Conservation (phyloP, 2,888 invertebrate genomes). For the Atrina japonica region DNA sequence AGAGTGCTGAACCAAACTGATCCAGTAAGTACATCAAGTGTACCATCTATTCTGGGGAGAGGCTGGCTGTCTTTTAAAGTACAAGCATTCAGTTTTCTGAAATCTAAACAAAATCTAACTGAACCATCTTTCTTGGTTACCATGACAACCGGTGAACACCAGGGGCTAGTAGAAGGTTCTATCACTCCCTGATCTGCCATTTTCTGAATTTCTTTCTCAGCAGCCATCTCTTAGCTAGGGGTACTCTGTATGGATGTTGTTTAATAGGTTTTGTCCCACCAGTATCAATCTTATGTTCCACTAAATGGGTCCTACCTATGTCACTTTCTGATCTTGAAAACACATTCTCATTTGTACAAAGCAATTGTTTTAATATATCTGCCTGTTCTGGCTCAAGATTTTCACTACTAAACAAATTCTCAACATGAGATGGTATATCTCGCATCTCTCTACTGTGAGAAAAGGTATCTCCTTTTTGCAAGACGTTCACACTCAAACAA, state of each 20-base stretch:
- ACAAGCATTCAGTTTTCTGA: slow-evolving; percentile 19
- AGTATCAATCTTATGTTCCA: slow-evolving; percentile 30
- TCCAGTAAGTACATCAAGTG: slow-evolving; percentile 18
- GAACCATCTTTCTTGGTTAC: slow-evolving; percentile 34
- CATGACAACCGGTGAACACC: slow-evolving; percentile 34
- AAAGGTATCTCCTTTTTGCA: too few species aligned
- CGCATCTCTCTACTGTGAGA: too few species aligned
- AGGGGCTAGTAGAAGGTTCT: slow-evolving; percentile 28
- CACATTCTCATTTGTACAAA: slow-evolving; percentile 12
- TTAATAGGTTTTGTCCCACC: slow-evolving; percentile 28
- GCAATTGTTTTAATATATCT: slow-evolving; percentile 5
- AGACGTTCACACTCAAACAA: too few species aligned
- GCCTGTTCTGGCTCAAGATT: too few species aligned
- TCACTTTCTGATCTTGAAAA: slow-evolving; percentile 27
- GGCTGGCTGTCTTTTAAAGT: slow-evolving; percentile 33
- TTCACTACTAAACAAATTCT: too few species aligned
- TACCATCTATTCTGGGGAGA: slow-evolving; percentile 12
- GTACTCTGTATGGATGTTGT: slow-evolving; percentile 29
- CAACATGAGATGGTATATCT: too few species aligned
- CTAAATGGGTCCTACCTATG: slow-evolving; percentile 15
- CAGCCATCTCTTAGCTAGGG: slow-evolving; percentile 19
- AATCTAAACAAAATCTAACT: slow-evolving; percentile 36
- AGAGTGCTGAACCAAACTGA: slow-evolving; percentile 17
- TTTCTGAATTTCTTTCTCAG: slow-evolving; percentile 23
- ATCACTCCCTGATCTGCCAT: slow-evolving; percentile 33